Evolutionary conservation across 2,888 invertebrate genomes (phyloP).

Genomic region (Epirrita christyi): DNA sequence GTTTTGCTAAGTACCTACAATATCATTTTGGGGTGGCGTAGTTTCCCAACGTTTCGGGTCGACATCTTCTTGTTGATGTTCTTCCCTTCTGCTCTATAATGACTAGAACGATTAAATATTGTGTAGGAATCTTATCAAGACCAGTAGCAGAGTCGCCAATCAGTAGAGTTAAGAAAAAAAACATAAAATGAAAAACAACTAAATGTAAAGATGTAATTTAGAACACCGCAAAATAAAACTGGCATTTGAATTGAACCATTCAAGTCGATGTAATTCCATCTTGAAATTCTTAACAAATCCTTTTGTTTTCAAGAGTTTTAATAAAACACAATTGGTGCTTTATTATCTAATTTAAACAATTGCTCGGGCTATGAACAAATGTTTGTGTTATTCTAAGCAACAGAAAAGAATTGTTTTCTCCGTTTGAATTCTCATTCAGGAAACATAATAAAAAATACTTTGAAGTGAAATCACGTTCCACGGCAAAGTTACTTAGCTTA

Average conservation of each 20-base stretch:
- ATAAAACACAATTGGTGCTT: slow-evolving; percentile 51
- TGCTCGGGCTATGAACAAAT: slow-evolving; percentile 50
- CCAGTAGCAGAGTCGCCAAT: neutral
- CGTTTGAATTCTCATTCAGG: slow-evolving; percentile 61
- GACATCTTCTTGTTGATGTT: slow-evolving; percentile 13
- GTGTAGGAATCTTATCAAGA: slow-evolving; percentile 15
- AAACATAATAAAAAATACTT: slow-evolving; percentile 63
- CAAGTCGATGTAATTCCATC: slow-evolving; percentile 23
- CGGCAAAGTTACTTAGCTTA: slow-evolving; percentile 66
- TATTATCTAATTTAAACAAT: slow-evolving; percentile 57
- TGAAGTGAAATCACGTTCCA: slow-evolving; percentile 72
- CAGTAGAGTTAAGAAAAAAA: slow-evolving; percentile 5
- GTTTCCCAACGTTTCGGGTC: slow-evolving; percentile 21
- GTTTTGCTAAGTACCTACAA: slow-evolving; percentile 60
- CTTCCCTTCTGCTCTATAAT: slow-evolving; percentile 18
- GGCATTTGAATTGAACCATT: slow-evolving; percentile 15
- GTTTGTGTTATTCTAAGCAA: slow-evolving; percentile 53
- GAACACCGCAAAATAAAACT: neutral
- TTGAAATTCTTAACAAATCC: slow-evolving; percentile 43
- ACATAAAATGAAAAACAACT: neutral
- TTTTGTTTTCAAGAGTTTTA: slow-evolving; percentile 46
- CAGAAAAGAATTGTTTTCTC: slow-evolving; percentile 56
- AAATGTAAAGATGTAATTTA: neutral
- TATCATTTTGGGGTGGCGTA: slow-evolving; percentile 38
- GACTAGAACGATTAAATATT: slow-evolving; percentile 13